Evolutionary conservation across 2,888 invertebrate genomes (phyloP).

Genomic region (Tortrix viridana): DNA sequence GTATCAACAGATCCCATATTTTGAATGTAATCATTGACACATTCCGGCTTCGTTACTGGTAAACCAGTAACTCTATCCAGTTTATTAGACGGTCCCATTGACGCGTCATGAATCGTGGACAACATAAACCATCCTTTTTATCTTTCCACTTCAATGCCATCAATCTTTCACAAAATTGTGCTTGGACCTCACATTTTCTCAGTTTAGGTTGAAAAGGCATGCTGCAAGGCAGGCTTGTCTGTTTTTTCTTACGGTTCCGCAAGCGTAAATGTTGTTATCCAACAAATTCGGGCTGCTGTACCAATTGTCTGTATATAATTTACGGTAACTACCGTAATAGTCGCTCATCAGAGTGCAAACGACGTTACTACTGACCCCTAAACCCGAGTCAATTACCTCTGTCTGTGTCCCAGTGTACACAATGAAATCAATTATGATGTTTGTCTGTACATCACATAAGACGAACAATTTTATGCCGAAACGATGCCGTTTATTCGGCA

Average conservation of each 20-base stretch:
- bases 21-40: no score
- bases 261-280: conserved; percentile 17
- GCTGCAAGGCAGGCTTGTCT: no score
- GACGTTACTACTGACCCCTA: conserved; percentile 16
- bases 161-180: not conserved
- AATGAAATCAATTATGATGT: conserved; percentile 44
- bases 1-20: no score
- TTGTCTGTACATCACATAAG: conserved; percentile 45
- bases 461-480: conserved; percentile 45
- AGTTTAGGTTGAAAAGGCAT: conserved; percentile 14
- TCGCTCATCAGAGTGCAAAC: conserved; percentile 14
- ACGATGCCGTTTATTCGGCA: conserved; percentile 44
- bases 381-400: conserved; percentile 9
- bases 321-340: conserved; percentile 12
- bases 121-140: no score
- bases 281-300: conserved; percentile 17
- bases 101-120: no score
- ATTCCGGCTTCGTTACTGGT: no score
- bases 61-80: no score
- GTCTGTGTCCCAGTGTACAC: conserved; percentile 24
- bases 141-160: no score
- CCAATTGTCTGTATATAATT: conserved; percentile 12
- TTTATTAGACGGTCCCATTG: no score
- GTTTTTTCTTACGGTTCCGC: conserved; percentile 13
- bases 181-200: conserved; percentile 10